phyloP scores from a whole-genome alignment of 2,797 vertebrate species.

The Phaenicophaeus curvirostris region DNA sequence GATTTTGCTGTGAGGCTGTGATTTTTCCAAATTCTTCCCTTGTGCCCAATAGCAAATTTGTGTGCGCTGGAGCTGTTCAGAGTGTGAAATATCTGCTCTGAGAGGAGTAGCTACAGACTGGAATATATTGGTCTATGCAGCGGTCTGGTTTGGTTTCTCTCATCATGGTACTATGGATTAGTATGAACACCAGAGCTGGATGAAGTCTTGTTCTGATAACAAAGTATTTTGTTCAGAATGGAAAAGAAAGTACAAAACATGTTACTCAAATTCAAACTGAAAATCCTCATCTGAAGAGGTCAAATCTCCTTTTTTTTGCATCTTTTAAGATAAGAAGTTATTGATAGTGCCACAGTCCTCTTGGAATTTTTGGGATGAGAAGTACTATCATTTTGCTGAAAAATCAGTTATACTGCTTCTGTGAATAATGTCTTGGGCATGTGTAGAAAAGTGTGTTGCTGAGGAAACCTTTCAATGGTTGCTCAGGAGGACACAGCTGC shows the following conservation, averaged over 20 bases:
- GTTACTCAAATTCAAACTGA: neutral
- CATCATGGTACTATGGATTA: neutral
- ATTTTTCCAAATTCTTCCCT: neutral
- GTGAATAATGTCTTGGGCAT: no score
- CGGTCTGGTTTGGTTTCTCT: neutral
- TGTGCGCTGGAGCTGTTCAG: neutral
- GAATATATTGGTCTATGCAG: neutral
- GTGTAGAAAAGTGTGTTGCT: no score
- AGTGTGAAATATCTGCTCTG: neutral
- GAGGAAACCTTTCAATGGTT: neutral
- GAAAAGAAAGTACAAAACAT: neutral
- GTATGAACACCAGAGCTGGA: neutral
- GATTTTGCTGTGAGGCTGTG: neutral
- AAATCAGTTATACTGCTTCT: neutral
- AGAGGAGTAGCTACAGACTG: neutral
- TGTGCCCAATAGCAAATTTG: accelerated
- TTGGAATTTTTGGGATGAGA: neutral
- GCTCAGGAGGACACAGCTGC: neutral
- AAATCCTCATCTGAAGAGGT: neutral
- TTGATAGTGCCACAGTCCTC: neutral
- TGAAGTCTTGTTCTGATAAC: neutral
- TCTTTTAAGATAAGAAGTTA: neutral
- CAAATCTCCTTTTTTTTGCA: neutral
- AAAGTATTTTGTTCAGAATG: neutral
- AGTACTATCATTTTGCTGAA: neutral